Evolutionary conservation across 2,888 invertebrate species (phyloP), one percentile per base, ranked within the genome.

Genomic region (Erynnis tages): DNA sequence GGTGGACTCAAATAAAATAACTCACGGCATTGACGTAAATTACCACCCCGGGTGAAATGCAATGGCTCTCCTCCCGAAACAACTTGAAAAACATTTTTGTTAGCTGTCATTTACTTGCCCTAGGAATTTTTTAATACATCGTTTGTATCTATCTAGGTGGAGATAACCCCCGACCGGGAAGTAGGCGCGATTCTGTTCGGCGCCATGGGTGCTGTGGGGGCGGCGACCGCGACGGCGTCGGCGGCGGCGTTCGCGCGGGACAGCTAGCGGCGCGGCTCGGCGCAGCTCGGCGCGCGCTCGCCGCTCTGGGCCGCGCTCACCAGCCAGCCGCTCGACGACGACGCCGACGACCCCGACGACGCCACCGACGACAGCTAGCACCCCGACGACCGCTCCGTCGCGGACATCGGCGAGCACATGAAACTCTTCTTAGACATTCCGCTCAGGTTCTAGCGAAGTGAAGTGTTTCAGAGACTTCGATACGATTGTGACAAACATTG

Each of bases 231-330:
- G n/a, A 70, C 79, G 1, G 69, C 65, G 43, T 57, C 60, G 35
- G 61, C 67, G 19, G 66, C 65, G 19, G 68, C 63, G 4, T 77
- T 75, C 57, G 76, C 90, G 27, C 89, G 91, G 53, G 93, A 91
- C 79, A 94, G 93, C 84, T 89, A 89, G 88, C 89, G 87, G 63
- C 86, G 87, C 59, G 89, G 83, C 73, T 87, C 88, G 64, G 82
- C 79, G 68, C 82, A 76, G 75, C 79, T 82, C 59, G 87, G 87
- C 56, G 87, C 87, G 6, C 82, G 87, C 68, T 94, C 95, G 58
- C 95, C 95, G 43, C 90, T 96, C 60, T 95, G 95, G 95, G 94
- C 94, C 45, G 93, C 95, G 46, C 91, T 95, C 65, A 95, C 95
- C 49, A 94, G 93, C 68, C 93, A 94, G 69, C 87, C 84, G 3